Base-by-base conservation (phyloP, 2,113 vertebrate species). In the Cynopterus brachyotis region DNA sequence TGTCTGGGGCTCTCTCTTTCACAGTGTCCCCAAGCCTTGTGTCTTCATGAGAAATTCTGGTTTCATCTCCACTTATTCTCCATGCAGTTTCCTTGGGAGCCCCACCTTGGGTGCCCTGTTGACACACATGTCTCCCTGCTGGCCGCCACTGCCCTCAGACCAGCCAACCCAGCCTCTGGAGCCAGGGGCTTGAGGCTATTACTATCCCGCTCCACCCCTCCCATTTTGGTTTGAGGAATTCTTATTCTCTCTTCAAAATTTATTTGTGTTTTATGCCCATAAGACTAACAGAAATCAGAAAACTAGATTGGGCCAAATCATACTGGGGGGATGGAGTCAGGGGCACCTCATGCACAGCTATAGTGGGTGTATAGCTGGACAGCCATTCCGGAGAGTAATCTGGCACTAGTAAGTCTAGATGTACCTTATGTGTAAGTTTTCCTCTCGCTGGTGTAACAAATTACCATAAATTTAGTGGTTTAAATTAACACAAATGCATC, bases 311-410 rank as follows among this genome's bases (percentile, higher is more conserved):
- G 62, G 53, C 5, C 2, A 15, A 30, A 24, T 20, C 42, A 67
- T 24, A 26, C 26, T 1, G 4, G 3, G 8, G 8, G 0, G 28
- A 19, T 24, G 26, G 57, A 32, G 57, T 19, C 13, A 4, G 5
- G 22, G 16, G 35, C 1, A 10, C 10, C 8, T 30, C 19, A 1
- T 5, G 1, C 4, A 17, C 1, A 73, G 35, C 3, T 22, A 6
- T 1, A 12, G 3, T 2, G 40, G 22, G 2, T 66, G 0, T 4
- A n/a, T 4, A n/a, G 70, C n/a, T 0, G 24, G 17, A 20, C 3
- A 57, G n/a, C 47, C 53, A 50, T 16, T 30, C 7, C 35, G 60
- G 30, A 94, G 15, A 70, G 45, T 10, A 28, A 32, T 2, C 32
- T 45, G 47, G 24, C 17, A 62, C 16, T 35, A 40, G 1, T 26